Percentiles rank a stretch among this genome's conserved stretches.
These are phyloP conservation scores for Natrix natrix DNA, from an alignment of 2,797 vertebrate genomes.

Conservation along the genomic window DNA sequence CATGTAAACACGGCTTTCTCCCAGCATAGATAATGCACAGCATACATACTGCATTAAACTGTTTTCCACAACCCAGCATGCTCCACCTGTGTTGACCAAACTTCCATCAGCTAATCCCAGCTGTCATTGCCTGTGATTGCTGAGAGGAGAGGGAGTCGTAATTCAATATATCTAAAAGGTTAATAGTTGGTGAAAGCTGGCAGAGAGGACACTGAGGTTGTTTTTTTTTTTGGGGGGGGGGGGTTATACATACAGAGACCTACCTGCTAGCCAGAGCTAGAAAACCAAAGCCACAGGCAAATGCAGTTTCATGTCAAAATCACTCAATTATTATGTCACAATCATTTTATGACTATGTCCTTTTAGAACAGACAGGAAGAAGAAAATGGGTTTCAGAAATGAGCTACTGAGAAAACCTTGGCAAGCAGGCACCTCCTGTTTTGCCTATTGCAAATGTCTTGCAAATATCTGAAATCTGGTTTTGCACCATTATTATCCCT, in stretches of 20 bases:
- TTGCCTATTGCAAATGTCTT: neutral
- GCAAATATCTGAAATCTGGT: neutral
- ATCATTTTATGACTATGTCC: neutral
- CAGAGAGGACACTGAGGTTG: neutral
- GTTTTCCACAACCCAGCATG: neutral
- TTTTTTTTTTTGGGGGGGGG: neutral
- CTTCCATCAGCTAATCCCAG: neutral
- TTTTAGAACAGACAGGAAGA: neutral
- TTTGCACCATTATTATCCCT: neutral
- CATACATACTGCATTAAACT: neutral
- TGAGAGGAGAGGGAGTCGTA: neutral
- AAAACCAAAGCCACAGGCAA: neutral
- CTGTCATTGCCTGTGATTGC: neutral
- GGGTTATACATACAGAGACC: neutral
- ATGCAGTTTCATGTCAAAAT: slow-evolving; percentile 8
- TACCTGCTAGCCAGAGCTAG: neutral
- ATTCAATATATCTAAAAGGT: neutral
- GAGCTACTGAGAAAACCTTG: neutral
- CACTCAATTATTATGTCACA: neutral
- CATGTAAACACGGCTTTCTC: neutral
- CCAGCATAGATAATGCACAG: neutral
- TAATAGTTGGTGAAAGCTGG: neutral
- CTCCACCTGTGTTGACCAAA: neutral
- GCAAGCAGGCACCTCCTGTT: neutral
- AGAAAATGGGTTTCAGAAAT: neutral